Base-by-base conservation (phyloP, 1,140 invertebrate species). In the Ctenoplectra terminalis region DNA sequence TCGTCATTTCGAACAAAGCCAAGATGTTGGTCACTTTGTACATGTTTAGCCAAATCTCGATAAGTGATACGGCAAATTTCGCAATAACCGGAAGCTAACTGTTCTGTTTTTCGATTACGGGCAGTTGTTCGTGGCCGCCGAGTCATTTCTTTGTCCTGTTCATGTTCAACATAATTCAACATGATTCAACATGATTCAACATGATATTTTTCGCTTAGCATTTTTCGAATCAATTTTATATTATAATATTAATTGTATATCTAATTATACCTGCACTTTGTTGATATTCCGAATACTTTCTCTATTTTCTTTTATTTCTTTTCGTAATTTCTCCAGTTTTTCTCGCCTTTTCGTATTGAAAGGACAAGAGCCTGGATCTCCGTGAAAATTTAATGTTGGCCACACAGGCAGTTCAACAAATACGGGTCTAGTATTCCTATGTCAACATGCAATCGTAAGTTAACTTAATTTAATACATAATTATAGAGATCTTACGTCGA, bases 21-120 rank as follows among this genome's bases (percentile, higher is more conserved):
- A 58, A 95, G 89, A 91, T 97, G 96, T 87, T 96, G 95, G 66
- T 96, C 95, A n/a, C 95, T 96, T 78, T 96, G 95, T 43, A 96
- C 91, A 83, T 97, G 96, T 81, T 95, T 94, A 2, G 94, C 94
- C 23, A 96, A 90, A 86, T 95, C 96, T 72, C 94, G 94, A 90
- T 97, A 97, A 79, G 96, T 96, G 56, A 95, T 91, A 86, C 96
- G 96, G 90, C 96, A 97, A 90, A 97, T 96, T 92, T 97, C 96
- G 93, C 96, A 97, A 87, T 96, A 97, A 67, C 96, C 96, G 66
- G 93, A 91, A 80, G 94, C 94, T 82, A 95, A 92, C 81, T 95
- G 94, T 87, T 95, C 92, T 63, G 93, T 90, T 87, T 94, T 90
- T 88, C 94, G 89, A 94, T 94, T 84, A 91, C 93, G 90, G 90